Conservation (phyloP, 2,113 vertebrate genomes). For the Thalassarche chlororhynchos region DNA sequence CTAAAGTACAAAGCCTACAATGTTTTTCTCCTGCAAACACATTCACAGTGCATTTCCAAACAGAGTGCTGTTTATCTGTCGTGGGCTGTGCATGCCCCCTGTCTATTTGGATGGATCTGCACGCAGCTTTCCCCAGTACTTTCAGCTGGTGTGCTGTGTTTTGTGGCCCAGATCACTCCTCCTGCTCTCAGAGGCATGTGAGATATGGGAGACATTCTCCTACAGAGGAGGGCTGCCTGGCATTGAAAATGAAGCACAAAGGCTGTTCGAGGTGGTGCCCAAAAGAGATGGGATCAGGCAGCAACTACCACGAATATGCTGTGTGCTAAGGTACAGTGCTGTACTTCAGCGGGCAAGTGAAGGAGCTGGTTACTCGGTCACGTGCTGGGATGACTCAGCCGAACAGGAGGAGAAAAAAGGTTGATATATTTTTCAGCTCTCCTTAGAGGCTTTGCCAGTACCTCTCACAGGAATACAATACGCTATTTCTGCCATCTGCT, state of each 20-base stretch:
- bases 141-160: neutral
- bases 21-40: neutral
- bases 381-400: neutral
- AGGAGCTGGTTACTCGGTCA: neutral
- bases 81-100: neutral
- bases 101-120: neutral
- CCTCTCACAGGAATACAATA: neutral
- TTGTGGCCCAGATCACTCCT: neutral
- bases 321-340: fast-evolving
- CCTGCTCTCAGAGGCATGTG: neutral
- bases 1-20: neutral
- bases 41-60: neutral
- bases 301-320: fast-evolving
- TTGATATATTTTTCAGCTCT: neutral
- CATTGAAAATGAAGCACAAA: neutral
- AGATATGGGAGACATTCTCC: neutral
- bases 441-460: neutral
- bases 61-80: neutral
- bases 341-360: neutral
- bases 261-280: neutral
- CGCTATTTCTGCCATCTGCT: neutral
- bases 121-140: neutral
- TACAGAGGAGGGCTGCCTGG: neutral
- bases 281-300: neutral
- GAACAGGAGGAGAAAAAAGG: neutral